Evolutionary conservation across 2,113 vertebrate genomes (phyloP), one percentile per base, ranked within the genome.

Genomic region (Toxotes jaculatrix): DNA sequence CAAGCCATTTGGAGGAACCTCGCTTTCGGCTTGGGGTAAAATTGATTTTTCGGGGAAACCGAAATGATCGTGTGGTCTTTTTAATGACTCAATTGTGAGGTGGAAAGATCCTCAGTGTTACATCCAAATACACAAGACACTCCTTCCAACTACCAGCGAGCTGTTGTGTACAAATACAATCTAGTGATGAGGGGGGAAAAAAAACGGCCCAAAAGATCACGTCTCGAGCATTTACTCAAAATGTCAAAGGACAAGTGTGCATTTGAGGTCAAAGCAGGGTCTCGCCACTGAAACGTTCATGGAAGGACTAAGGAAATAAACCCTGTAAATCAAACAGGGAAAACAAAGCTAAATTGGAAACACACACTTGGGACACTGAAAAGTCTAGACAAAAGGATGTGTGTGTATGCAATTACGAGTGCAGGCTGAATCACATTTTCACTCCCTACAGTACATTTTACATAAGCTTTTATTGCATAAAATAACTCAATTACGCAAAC

Each of bases 61-160:
- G 34, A 93, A 94, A 93, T 92, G 77, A 84, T 88, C 59, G 75
- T 90, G 89, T 86, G 85, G 91, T 93, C 87, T 85, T 91, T 90
- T 82, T 92, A 94, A 92, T 92, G 89, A 93, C 90, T 91, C 84
- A 90, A 90, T 87, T 93, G 91, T 88, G 89, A 94, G 88, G 83
- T 89, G 81, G 87, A 95, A 94, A 94, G 85, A 90, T 91, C 88
- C 53, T 86, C 64, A 77, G 80, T 83, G 84, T 88, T 88, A 77
- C 79, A 83, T 88, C 83, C 87, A 93, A 92, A 89, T 84, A 80
- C 77, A 87, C 83, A 73, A 80, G 63, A 89, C 72, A 88, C 68
- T 68, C 64, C 40, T 69, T 92, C 80, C 82, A 86, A 85, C 82
- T 87, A 80, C 68, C 69, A 85, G 75, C 71, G 78, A 82, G 79